phyloP scores from a whole-genome alignment of 2,888 invertebrate species.

The Eudasyphora cyanicolor region DNA sequence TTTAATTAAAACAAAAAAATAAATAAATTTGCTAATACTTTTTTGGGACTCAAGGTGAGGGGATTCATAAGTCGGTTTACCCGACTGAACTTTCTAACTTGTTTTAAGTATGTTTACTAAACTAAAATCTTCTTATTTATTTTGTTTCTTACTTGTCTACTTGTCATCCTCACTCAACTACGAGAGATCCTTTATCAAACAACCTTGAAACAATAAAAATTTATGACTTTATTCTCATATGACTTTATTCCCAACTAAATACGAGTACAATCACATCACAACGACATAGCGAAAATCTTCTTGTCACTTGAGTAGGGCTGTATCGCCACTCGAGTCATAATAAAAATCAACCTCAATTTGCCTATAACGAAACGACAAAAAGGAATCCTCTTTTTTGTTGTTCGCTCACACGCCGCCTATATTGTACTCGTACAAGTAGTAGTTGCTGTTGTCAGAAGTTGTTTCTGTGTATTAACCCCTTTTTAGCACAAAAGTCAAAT shows the following conservation, averaged over 20 bases:
- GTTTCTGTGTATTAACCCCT: not conserved
- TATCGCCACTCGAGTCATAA: not conserved
- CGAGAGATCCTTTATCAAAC: not conserved
- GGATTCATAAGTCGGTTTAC: too few species aligned
- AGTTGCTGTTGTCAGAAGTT: not conserved
- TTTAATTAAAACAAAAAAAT: too few species aligned
- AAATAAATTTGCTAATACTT: too few species aligned
- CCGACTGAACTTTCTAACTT: too few species aligned
- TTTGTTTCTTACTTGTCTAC: too few species aligned
- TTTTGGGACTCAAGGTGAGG: too few species aligned
- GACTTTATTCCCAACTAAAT: not conserved
- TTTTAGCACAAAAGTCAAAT: conserved; percentile 39
- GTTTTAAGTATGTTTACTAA: too few species aligned
- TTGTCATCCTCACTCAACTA: not conserved
- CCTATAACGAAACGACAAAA: conserved; percentile 13
- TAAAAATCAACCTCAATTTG: conserved; percentile 36
- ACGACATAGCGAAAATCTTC: not conserved
- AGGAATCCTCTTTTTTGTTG: conserved; percentile 24
- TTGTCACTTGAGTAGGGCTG: not conserved
- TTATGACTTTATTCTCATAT: not conserved
- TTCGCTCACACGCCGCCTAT: too few species aligned
- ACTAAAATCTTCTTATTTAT: too few species aligned
- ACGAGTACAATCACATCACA: too few species aligned
- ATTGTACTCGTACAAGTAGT: too few species aligned
- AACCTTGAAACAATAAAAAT: conserved; percentile 39